A percentile compares a stretch with the other conserved stretches of the same genome.
Conservation (phyloP, 2,797 vertebrate species). For the Cryptoprocta ferox region DNA sequence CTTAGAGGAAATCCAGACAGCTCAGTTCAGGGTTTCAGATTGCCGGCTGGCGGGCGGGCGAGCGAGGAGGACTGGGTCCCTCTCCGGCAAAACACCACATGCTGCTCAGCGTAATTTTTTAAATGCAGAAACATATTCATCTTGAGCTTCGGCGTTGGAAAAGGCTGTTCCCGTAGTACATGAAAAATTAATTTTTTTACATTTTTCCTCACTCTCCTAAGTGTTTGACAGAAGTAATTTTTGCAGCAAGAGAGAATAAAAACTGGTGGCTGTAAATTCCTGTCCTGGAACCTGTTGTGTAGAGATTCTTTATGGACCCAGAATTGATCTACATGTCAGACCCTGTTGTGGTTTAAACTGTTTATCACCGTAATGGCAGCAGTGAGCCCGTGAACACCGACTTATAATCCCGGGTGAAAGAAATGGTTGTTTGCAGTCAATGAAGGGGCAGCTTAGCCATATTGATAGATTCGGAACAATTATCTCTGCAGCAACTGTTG, state of each 20-base stretch:
- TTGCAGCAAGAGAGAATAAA: constrained; percentile 88
- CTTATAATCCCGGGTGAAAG: constrained; percentile 86
- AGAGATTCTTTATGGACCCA: constrained; percentile 89
- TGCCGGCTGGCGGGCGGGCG: constrained; percentile 70
- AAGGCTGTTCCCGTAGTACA: constrained; percentile 79
- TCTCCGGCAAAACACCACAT: constrained; percentile 69
- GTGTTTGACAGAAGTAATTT: constrained; percentile 90
- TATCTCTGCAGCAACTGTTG: constrained; percentile 83
- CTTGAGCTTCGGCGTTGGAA: constrained; percentile 78
- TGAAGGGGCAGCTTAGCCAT: constrained; percentile 84
- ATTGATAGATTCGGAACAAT: constrained; percentile 87
- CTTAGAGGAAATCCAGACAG: constrained; percentile 85
- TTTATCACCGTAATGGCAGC: constrained; percentile 90
- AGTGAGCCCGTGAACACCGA: constrained; percentile 85
- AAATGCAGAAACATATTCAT: constrained; percentile 82
- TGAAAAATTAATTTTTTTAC: constrained; percentile 88
- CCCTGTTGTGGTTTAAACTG: constrained; percentile 89
- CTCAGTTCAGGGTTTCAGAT: constrained; percentile 82
- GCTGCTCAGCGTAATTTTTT: constrained; percentile 81
- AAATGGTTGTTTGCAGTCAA: constrained; percentile 85
- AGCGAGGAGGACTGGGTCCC: constrained; percentile 52
- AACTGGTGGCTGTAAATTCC: constrained; percentile 88
- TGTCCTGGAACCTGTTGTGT: constrained; percentile 87
- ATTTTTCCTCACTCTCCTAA: constrained; percentile 83
- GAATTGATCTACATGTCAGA: constrained; percentile 91